phyloP scores from a whole-genome alignment of 2,797 vertebrate genomes.

The Lophius americanus region DNA sequence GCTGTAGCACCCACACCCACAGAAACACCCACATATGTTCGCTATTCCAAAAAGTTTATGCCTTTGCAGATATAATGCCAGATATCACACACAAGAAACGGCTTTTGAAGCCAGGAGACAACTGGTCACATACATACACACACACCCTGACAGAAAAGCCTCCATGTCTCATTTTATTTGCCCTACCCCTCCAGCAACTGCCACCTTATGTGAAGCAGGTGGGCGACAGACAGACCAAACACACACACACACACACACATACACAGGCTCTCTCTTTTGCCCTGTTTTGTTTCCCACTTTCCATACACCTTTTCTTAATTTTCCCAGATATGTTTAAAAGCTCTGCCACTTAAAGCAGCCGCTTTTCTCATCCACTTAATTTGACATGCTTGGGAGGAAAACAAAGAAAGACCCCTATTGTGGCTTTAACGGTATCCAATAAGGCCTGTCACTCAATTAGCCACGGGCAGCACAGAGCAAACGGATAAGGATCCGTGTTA shows the following conservation, averaged over 20 bases:
- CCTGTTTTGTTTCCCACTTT: conserved; percentile 45
- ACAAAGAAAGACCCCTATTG: conserved; percentile 72
- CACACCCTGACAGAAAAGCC: conserved; percentile 58
- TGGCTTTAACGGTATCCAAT: conserved; percentile 72
- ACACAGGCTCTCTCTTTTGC: conserved; percentile 17
- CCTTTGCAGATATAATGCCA: conserved; percentile 26
- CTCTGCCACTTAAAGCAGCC: conserved; percentile 59
- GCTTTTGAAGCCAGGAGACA: conserved; percentile 58
- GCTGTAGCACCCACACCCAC: conserved; percentile 23
- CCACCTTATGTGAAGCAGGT: conserved; percentile 71
- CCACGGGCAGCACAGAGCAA: conserved; percentile 36
- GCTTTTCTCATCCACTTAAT: conserved; percentile 61
- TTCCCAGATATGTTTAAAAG: conserved; percentile 68
- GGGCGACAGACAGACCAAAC: conserved; percentile 68
- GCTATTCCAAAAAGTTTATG: conserved; percentile 21
- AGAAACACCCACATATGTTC: conserved; percentile 45
- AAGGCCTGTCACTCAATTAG: conserved; percentile 71
- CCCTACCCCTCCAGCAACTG: conserved; percentile 40
- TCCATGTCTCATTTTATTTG: conserved; percentile 63
- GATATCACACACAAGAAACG: conserved; percentile 39
- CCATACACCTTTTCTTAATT: conserved; percentile 66
- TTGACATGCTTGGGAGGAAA: conserved; percentile 72
- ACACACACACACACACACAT: conserved; percentile 25
- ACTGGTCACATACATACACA: conserved; percentile 48
- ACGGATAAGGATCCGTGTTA: conserved; percentile 50